phyloP scores from a whole-genome alignment of 2,888 invertebrate species.

The Conus canariensis region DNA sequence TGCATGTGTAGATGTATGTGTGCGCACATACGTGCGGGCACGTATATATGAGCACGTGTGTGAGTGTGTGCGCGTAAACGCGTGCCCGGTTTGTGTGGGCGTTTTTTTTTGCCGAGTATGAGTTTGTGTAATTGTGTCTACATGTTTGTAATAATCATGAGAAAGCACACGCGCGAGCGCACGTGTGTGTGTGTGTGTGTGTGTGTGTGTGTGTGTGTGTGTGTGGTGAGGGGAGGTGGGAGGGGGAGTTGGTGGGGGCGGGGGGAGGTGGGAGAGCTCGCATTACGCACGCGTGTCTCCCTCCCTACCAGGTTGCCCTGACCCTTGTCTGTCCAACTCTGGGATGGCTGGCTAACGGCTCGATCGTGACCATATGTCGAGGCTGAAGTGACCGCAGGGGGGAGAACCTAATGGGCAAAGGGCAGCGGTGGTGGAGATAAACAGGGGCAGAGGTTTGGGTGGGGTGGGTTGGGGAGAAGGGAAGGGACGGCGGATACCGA shows the following conservation, averaged over 20 bases:
- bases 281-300: too few species aligned
- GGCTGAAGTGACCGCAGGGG: too few species aligned
- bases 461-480: too few species aligned
- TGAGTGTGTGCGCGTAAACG: background rate
- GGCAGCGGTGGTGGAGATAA: too few species aligned
- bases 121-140: background rate
- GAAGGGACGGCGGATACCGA: too few species aligned
- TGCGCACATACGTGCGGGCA: background rate
- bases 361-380: too few species aligned
- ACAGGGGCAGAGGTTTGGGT: too few species aligned
- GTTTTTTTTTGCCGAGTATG: background rate
- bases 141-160: too few species aligned
- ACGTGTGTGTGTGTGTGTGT: background rate
- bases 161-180: background rate
- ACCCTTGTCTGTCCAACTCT: too few species aligned
- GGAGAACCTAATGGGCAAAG: too few species aligned
- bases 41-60: background rate
- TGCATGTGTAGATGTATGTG: background rate
- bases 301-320: too few species aligned
- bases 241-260: background rate
- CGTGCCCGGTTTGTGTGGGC: background rate
- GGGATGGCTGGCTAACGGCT: too few species aligned
- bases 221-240: background rate
- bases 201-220: background rate
- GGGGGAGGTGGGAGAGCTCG: background rate